Conservation (phyloP, 2,888 invertebrate species). For the Taenaris catops region DNA sequence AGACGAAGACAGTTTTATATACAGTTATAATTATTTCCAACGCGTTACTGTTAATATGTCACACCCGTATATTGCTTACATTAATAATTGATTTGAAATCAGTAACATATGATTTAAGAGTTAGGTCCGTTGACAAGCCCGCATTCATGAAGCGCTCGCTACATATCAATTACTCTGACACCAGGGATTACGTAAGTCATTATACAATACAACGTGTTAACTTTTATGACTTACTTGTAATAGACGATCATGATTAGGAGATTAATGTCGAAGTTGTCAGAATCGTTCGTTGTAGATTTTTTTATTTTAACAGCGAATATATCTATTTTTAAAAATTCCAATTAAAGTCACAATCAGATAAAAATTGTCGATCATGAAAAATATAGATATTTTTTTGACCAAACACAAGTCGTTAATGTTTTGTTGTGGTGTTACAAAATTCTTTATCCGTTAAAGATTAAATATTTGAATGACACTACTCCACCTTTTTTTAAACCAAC, state of each 20-base stretch:
- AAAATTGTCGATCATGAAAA: too few species aligned
- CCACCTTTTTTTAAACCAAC: constrained; percentile 64
- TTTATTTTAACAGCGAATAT: too few species aligned
- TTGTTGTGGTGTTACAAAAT: too few species aligned
- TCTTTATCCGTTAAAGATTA: constrained; percentile 9
- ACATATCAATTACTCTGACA: constrained; percentile 74
- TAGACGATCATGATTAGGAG: constrained; percentile 10
- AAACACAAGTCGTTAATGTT: too few species aligned
- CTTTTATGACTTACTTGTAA: constrained; percentile 54
- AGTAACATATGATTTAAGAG: constrained; percentile 44
- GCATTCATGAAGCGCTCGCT: constrained; percentile 58
- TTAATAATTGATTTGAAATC: constrained; percentile 52
- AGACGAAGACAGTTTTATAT: neutral
- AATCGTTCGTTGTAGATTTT: constrained; percentile 1
- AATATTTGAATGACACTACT: constrained; percentile 47
- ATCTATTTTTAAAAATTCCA: too few species aligned
- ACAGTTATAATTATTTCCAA: constrained; percentile 28
- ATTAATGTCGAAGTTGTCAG: constrained; percentile 9
- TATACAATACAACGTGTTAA: constrained; percentile 56
- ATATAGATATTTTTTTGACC: too few species aligned
- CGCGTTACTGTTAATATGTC: constrained; percentile 19
- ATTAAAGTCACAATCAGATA: too few species aligned
- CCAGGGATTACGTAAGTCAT: constrained; percentile 53
- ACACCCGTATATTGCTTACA: constrained; percentile 49
- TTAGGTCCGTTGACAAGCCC: constrained; percentile 49